Evolutionary conservation across 2,797 vertebrate genomes (phyloP).

Genomic region (Pangasius macronema): DNA sequence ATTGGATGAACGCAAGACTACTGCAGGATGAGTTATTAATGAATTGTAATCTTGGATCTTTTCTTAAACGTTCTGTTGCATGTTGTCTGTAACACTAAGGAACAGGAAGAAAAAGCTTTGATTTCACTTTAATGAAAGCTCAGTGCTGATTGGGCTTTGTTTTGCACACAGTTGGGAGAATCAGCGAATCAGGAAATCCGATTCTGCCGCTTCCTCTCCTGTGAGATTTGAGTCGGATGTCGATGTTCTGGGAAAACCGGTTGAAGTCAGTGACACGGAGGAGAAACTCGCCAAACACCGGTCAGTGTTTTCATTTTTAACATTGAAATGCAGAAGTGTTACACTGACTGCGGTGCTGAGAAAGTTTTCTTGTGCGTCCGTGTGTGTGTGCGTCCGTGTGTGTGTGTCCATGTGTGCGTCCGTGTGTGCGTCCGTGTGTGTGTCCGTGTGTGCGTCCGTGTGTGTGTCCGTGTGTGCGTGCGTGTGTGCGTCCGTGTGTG

Average conservation of each 20-base stretch:
- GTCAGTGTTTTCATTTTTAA: slow-evolving; percentile 62
- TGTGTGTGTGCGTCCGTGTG: no score
- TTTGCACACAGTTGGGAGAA: slow-evolving; percentile 81
- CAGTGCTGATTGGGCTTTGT: not conserved
- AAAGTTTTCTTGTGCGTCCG: not conserved
- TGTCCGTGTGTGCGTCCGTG: not conserved
- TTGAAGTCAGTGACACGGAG: slow-evolving; percentile 80
- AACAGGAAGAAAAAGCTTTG: not conserved
- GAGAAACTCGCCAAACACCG: slow-evolving; percentile 85
- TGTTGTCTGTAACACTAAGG: no score
- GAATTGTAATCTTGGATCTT: no score
- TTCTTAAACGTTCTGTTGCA: not conserved
- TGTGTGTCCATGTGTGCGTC: not conserved
- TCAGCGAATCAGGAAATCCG: slow-evolving; percentile 80
- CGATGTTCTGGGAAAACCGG: slow-evolving; percentile 71
- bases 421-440: not conserved
- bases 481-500: not conserved
- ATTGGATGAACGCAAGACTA: not conserved
- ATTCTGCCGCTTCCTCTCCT: slow-evolving; percentile 69
- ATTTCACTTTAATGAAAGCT: not conserved
- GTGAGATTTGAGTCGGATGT: slow-evolving; percentile 72
- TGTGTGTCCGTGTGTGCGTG: not conserved
- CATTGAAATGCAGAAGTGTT: not conserved
- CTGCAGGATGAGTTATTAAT: not conserved
- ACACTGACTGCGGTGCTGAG: not conserved